Conservation (phyloP, 2,113 vertebrate species). For the Calidris pugnax region DNA sequence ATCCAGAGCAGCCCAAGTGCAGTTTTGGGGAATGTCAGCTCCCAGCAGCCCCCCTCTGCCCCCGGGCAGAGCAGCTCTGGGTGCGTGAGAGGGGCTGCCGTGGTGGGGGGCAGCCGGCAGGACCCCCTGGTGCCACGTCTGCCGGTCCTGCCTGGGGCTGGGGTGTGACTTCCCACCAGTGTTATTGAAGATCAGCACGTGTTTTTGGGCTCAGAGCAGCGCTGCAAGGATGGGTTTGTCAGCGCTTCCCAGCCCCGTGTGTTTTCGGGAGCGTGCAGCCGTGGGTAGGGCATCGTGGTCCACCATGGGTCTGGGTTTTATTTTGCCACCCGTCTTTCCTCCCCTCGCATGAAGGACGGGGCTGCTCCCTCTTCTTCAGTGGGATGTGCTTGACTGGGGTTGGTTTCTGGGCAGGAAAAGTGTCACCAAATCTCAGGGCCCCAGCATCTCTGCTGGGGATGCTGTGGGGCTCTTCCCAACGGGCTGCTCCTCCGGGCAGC, state of each 20-base stretch:
- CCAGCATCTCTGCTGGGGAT: rapidly evolving
- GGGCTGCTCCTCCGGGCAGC: neutral
- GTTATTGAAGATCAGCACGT: rapidly evolving
- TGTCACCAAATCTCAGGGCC: no score
- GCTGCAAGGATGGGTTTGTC: neutral
- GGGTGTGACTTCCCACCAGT: neutral
- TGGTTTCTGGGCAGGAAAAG: neutral
- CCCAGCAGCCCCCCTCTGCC: no score
- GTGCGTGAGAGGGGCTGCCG: rapidly evolving
- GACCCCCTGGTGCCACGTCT: neutral
- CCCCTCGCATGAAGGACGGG: rapidly evolving
- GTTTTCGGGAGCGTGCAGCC: neutral
- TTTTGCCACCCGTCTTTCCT: neutral
- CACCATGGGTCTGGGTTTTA: neutral
- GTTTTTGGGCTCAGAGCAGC: neutral
- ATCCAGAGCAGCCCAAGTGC: neutral
- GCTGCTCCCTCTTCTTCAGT: rapidly evolving
- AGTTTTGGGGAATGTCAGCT: rapidly evolving
- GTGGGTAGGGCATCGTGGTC: rapidly evolving
- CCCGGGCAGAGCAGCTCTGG: neutral
- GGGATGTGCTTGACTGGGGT: neutral
- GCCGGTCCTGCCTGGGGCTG: rapidly evolving
- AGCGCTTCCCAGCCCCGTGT: rapidly evolving
- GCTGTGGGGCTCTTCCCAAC: neutral
- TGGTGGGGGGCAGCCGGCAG: neutral